Percentiles rank a stretch among this genome's conserved stretches.
These are phyloP conservation scores for Cairina moschata DNA, from an alignment of 2,113 vertebrate species.

Conservation along the genomic window DNA sequence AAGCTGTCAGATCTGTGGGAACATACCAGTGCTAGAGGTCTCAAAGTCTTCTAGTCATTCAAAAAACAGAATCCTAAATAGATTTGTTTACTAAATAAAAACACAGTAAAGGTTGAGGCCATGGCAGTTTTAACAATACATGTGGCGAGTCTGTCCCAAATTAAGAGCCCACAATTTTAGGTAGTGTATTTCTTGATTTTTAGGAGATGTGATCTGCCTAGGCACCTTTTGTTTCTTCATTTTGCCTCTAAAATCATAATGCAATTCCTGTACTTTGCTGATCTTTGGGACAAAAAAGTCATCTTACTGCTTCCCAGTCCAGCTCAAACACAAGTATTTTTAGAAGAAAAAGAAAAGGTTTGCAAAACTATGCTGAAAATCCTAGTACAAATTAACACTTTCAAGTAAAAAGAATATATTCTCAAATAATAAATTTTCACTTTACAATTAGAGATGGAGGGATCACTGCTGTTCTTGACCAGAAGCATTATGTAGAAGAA, in stretches of 20 bases:
- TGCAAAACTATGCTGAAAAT: neutral
- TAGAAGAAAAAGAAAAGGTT: neutral
- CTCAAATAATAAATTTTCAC: neutral
- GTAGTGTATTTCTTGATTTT: neutral
- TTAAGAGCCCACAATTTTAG: neutral
- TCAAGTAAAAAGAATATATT: neutral
- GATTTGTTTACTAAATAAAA: neutral
- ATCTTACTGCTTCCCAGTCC: neutral
- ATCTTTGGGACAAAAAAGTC: neutral
- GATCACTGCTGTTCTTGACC: conserved; percentile 94
- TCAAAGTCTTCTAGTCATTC: neutral
- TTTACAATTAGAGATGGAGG: conserved; percentile 81
- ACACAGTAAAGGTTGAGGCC: neutral
- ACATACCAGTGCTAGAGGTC: neutral
- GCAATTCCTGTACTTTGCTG: neutral
- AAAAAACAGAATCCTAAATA: neutral
- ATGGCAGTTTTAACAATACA: neutral
- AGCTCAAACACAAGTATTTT: neutral
- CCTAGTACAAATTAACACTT: neutral
- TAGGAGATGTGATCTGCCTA: neutral
- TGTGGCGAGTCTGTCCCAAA: neutral
- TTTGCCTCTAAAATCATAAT: neutral
- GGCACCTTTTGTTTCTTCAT: neutral
- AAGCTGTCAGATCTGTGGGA: neutral
- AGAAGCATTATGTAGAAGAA: conserved; percentile 99